These are phyloP conservation scores for Lithodes maja DNA, from an alignment of 2,888 invertebrate genomes.

Conservation along the genomic window DNA sequence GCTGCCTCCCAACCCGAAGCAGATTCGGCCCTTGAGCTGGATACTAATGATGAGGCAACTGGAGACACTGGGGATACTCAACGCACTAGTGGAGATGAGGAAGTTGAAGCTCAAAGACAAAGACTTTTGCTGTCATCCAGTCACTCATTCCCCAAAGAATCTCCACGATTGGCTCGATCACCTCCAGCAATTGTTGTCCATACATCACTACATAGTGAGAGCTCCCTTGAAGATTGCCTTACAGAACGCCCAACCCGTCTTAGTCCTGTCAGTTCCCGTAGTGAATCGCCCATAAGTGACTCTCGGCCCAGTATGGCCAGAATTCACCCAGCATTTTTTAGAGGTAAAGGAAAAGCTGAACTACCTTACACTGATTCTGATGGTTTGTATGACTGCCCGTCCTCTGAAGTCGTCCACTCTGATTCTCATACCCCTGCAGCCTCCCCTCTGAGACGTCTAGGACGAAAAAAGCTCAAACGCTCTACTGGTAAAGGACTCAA, in stretches of 20 bases:
- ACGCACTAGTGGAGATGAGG: conserved; percentile 42
- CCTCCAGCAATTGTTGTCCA: conserved; percentile 70
- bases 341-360: conserved; percentile 73
- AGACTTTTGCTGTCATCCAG: conserved; percentile 54
- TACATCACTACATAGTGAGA: conserved; percentile 63
- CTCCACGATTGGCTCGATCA: conserved; percentile 52
- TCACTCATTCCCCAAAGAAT: conserved; percentile 67
- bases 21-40: conserved; percentile 69
- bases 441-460: conserved; percentile 55
- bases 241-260: conserved; percentile 53
- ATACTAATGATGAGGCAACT: conserved; percentile 65
- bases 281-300: conserved; percentile 71
- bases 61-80: conserved; percentile 7
- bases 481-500: conserved; percentile 57
- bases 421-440: conserved; percentile 59
- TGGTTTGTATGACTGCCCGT: conserved; percentile 86
- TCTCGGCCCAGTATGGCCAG: conserved; percentile 67
- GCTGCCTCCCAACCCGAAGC: conserved; percentile 63
- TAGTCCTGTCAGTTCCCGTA: conserved; percentile 69
- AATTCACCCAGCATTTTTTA: conserved; percentile 69
- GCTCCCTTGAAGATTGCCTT: conserved; percentile 67
- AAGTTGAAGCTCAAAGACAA: conserved; percentile 59
- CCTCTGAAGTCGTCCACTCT: conserved; percentile 78
- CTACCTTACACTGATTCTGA: conserved; percentile 86
- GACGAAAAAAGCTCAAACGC: conserved; percentile 58